Evolutionary conservation across 2,113 vertebrate species (phyloP).

Genomic region (Pseudopipra pipra): DNA sequence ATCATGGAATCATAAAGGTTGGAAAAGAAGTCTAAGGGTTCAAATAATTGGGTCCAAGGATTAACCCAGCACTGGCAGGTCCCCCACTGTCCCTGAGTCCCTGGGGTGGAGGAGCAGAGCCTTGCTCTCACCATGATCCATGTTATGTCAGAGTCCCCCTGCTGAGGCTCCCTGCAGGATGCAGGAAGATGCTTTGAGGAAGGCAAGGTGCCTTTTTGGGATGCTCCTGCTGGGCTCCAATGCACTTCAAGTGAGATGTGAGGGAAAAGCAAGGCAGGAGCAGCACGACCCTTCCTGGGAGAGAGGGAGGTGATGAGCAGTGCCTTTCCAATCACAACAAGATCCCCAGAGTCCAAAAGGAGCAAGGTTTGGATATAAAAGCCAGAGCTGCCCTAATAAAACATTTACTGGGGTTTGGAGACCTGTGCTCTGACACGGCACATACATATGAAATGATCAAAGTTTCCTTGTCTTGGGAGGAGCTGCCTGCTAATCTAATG

Average conservation of each 20-base stretch:
- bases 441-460: neutral
- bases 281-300: neutral
- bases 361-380: neutral
- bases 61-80: neutral
- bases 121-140: fast-evolving
- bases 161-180: neutral
- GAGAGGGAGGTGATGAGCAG: neutral
- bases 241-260: fast-evolving
- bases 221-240: neutral
- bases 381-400: conserved; percentile 7
- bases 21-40: neutral
- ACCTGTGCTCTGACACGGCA: neutral
- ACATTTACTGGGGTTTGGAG: conserved; percentile 29
- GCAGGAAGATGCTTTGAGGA: neutral
- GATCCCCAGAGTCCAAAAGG: neutral
- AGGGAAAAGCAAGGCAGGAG: neutral
- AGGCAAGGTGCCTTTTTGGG: neutral
- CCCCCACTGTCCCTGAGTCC: neutral
- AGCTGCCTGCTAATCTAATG: neutral
- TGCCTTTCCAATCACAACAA: neutral
- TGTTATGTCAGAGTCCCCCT: fast-evolving
- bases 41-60: neutral
- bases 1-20: neutral
- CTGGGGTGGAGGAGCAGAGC: neutral
- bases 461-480: neutral